Evolutionary conservation across 2,888 invertebrate species (phyloP).

Genomic region (Gymnocheta viridis): DNA sequence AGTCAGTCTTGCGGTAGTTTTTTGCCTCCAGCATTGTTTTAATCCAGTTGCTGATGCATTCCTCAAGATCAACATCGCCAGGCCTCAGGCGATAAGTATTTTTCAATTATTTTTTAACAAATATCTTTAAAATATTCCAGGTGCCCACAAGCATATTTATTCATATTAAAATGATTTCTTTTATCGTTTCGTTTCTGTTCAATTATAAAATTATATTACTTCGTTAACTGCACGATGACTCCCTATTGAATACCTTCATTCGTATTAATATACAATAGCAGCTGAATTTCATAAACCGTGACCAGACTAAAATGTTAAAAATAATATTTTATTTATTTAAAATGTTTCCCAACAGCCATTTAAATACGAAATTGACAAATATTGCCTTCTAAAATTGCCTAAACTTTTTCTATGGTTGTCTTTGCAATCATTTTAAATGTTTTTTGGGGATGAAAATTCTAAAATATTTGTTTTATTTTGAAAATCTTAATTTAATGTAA

Average conservation of each 20-base stretch:
- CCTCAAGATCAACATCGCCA: no score
- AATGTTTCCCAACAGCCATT: constrained; percentile 1
- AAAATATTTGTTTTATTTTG: constrained; percentile 49
- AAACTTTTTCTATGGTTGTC: not conserved
- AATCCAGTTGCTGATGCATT: no score
- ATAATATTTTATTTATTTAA: constrained; percentile 6
- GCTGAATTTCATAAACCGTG: constrained; percentile 9
- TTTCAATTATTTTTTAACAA: not conserved
- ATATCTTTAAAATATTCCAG: not conserved
- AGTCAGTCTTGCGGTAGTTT: no score
- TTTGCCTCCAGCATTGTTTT: no score
- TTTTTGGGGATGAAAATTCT: constrained; percentile 16
- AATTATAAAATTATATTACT: constrained; percentile 20
- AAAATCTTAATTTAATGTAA: constrained; percentile 61
- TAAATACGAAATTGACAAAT: not conserved
- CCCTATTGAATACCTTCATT: constrained; percentile 11
- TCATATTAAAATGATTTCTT: not conserved
- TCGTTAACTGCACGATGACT: constrained; percentile 1
- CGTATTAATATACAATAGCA: constrained; percentile 15
- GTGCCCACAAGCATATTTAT: not conserved
- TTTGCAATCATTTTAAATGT: not conserved
- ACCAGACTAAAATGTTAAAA: constrained; percentile 10
- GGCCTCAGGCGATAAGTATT: not conserved
- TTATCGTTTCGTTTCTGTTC: not conserved
- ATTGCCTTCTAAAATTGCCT: not conserved